phyloP scores from a whole-genome alignment of 2,797 vertebrate species.

The Tapera naevia region DNA sequence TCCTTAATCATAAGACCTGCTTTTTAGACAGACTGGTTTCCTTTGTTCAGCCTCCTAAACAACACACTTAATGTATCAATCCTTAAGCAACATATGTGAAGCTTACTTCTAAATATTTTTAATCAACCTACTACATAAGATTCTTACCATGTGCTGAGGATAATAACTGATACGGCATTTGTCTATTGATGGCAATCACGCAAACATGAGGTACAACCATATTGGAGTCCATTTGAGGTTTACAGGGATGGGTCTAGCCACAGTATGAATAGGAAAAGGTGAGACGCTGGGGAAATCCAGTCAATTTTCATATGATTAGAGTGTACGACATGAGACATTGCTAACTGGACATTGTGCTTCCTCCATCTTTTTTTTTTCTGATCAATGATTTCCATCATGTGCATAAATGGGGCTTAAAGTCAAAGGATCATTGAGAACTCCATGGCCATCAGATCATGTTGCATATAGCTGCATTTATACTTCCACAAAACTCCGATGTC shows the following conservation, averaged over 20 bases:
- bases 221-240: accelerated
- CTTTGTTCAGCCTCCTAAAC: too few relatives aligned
- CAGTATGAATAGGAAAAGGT: neutral
- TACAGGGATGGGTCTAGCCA: neutral
- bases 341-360: neutral
- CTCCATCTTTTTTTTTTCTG: neutral
- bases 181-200: neutral
- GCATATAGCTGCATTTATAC: neutral
- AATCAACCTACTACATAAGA: neutral
- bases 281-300: neutral
- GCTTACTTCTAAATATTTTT: neutral
- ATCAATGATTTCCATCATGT: neutral
- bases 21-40: too few relatives aligned
- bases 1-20: neutral
- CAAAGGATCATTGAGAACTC: neutral
- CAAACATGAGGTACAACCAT: neutral
- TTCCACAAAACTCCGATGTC: neutral
- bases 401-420: neutral
- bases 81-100: neutral
- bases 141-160: neutral
- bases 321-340: neutral
- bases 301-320: neutral
- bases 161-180: neutral
- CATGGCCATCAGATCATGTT: neutral
- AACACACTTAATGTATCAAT: neutral